phyloP scores from a whole-genome alignment of 2,113 vertebrate genomes.

The Pollimyrus isidori region DNA sequence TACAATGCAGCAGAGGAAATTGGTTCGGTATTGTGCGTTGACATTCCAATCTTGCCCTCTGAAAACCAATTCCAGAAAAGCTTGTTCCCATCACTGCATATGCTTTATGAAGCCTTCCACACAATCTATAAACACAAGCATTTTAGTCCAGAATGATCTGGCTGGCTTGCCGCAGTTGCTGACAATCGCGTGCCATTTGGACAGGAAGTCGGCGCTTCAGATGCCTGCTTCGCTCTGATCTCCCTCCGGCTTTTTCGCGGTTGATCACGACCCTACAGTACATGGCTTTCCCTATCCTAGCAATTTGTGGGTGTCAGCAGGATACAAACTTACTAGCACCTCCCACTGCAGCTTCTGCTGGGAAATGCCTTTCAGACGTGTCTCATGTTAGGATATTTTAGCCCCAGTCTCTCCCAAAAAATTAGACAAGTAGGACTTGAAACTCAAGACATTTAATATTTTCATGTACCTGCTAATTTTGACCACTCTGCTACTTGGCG shows the following conservation, averaged over 20 bases:
- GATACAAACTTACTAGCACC: background rate
- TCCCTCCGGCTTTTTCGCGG: background rate
- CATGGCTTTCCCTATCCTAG: background rate
- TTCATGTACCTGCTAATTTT: background rate
- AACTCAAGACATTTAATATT: background rate
- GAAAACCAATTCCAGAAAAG: background rate
- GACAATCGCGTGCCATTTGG: background rate
- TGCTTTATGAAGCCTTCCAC: background rate
- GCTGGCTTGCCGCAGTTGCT: background rate
- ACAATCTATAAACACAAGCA: background rate
- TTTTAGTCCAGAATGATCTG: background rate
- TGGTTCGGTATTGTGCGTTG: constrained; percentile 34
- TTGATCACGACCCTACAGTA: background rate
- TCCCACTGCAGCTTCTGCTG: background rate
- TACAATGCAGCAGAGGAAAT: constrained; percentile 33
- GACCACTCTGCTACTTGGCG: background rate
- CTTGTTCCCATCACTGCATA: background rate
- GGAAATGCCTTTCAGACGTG: background rate
- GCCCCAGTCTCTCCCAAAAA: too few species aligned
- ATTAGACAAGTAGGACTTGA: background rate
- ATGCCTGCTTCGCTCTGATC: background rate
- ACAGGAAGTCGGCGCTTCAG: background rate
- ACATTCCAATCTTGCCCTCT: background rate
- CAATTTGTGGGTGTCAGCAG: background rate
- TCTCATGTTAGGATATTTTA: too few species aligned